Percentiles rank a stretch among this genome's conserved stretches.
Evolutionary conservation across 92 coral and sea anemone genomes (phyloP).

Genomic region (Parazoanthus swiftii): DNA sequence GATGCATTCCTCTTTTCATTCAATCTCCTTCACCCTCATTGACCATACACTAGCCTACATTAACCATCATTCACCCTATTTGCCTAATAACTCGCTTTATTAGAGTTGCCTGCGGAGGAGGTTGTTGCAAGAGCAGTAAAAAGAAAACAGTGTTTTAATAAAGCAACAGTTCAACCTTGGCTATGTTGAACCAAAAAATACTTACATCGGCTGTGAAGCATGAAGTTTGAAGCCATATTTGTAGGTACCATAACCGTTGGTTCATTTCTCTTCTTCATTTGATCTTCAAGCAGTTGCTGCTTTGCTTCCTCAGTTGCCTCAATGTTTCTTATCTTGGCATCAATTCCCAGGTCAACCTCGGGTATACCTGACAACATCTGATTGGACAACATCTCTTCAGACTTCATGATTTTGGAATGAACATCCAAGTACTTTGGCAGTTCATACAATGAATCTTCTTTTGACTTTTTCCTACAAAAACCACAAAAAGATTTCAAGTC

Average conservation of each 20-base stretch:
- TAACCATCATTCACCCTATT: no score
- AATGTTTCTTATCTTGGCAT: conserved; percentile 93
- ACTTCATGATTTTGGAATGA: conserved; percentile 86
- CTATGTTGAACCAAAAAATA: background rate
- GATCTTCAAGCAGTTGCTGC: conserved; percentile 81
- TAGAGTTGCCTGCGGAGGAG: no score
- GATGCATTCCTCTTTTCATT: no score
- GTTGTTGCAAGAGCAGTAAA: no score
- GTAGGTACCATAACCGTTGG: conserved; percentile 99
- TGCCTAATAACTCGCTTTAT: no score
- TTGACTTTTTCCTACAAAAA: conserved; percentile 71
- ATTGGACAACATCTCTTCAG: conserved; percentile 98
- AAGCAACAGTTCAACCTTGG: no score
- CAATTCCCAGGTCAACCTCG: conserved; percentile 96
- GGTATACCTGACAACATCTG: conserved; percentile 99
- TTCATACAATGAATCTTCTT: conserved; percentile 84
- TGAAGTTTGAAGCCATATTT: conserved; percentile 93
- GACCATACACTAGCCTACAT: no score
- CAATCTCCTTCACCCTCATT: no score
- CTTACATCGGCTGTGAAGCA: conserved; percentile 98
- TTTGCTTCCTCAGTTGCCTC: conserved; percentile 99
- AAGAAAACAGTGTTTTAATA: no score
- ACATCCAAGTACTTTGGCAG: conserved; percentile 92
- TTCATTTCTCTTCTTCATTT: conserved; percentile 72
- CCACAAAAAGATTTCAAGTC: background rate